These are phyloP conservation scores for Eupeodes latifasciatus DNA, from an alignment of 2,888 invertebrate species.

Conservation along the genomic window DNA sequence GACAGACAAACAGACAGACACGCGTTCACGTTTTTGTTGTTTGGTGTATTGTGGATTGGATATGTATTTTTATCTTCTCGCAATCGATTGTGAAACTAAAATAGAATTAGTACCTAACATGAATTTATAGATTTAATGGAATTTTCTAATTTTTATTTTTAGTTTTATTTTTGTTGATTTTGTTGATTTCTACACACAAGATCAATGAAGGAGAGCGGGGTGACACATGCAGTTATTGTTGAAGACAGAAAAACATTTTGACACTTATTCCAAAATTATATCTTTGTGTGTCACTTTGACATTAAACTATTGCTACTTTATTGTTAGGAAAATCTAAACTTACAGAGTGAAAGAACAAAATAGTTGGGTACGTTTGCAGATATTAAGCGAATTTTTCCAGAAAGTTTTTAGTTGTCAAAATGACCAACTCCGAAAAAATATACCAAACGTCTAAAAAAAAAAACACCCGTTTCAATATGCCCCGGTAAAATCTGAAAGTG, in stretches of 20 bases:
- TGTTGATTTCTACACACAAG: conserved; percentile 27
- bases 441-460: too few relatives aligned
- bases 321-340: too few relatives aligned
- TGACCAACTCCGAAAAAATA: too few relatives aligned
- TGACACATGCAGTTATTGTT: conserved; percentile 41
- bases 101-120: conserved; percentile 58
- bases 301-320: not conserved
- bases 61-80: conserved; percentile 60
- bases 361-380: too few relatives aligned
- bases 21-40: conserved; percentile 52
- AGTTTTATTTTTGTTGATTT: not conserved
- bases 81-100: conserved; percentile 62
- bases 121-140: conserved; percentile 58
- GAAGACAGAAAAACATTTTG: conserved; percentile 47
- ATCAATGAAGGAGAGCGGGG: conserved; percentile 10
- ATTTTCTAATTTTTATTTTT: conserved; percentile 13
- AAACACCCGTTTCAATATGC: too few relatives aligned
- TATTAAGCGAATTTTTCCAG: too few relatives aligned
- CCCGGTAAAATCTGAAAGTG: too few relatives aligned
- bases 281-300: conserved; percentile 57
- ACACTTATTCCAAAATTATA: conserved; percentile 44
- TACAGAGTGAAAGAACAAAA: too few relatives aligned
- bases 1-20: conserved; percentile 25
- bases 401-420: too few relatives aligned
- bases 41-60: not conserved